Conservation (phyloP, 2,888 invertebrate genomes). For the Charanyca ferruginea region DNA sequence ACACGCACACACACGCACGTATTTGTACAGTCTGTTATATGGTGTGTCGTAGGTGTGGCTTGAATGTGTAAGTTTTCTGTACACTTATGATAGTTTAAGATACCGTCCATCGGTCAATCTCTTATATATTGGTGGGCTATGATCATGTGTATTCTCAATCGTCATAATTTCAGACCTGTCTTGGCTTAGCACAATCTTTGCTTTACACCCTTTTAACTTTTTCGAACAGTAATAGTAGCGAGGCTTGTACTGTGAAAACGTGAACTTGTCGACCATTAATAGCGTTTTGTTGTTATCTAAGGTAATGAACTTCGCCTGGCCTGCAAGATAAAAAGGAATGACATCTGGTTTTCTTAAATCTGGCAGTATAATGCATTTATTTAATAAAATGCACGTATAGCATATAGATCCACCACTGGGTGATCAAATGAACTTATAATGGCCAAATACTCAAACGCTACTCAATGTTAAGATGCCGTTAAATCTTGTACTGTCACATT, state of each 20-base stretch:
- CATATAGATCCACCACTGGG: too few relatives aligned
- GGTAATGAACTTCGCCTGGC: conserved; percentile 67
- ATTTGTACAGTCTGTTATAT: too few relatives aligned
- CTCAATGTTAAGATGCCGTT: too few relatives aligned
- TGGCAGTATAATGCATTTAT: too few relatives aligned
- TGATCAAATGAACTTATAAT: too few relatives aligned
- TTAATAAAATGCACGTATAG: too few relatives aligned
- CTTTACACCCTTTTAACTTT: conserved; percentile 74
- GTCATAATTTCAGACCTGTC: conserved; percentile 59
- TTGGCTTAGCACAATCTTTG: conserved; percentile 67
- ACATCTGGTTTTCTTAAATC: too few relatives aligned
- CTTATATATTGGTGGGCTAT: conserved; percentile 68
- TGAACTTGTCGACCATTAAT: conserved; percentile 74
- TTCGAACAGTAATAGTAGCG: conserved; percentile 78
- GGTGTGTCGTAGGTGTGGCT: too few relatives aligned
- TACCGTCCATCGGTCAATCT: background rate
- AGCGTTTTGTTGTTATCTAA: conserved; percentile 65
- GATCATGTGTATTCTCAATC: conserved; percentile 68
- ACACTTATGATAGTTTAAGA: background rate
- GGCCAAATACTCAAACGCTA: too few relatives aligned
- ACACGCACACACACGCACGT: too few relatives aligned
- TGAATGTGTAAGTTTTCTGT: too few relatives aligned
- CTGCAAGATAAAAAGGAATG: conserved; percentile 37
- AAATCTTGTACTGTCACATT: too few relatives aligned
- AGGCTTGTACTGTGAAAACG: conserved; percentile 69